Evolutionary conservation across 2,113 vertebrate species (phyloP).

Genomic region (Dinomys branickii): DNA sequence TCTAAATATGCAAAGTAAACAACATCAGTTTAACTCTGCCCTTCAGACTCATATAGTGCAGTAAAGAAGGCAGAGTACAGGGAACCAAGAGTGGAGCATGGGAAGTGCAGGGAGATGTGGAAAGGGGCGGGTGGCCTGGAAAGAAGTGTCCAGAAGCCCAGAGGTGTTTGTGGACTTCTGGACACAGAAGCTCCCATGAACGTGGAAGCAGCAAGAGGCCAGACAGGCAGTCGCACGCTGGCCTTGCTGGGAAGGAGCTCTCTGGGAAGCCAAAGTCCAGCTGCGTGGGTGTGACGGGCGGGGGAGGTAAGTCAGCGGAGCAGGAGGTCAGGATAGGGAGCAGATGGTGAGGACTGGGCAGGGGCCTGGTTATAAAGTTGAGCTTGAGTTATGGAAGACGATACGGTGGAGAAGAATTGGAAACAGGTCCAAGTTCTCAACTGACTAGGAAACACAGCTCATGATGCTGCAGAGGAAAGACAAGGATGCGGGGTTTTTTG

Average conservation of each 20-base stretch:
- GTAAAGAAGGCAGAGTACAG: background rate
- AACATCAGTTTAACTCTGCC: background rate
- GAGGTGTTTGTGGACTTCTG: background rate
- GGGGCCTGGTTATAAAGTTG: background rate
- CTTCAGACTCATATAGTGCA: too few species aligned
- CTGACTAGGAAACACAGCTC: background rate
- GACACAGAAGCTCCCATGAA: background rate
- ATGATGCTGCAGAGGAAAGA: background rate
- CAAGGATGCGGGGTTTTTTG: background rate
- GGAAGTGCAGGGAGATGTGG: too few species aligned
- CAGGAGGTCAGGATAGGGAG: background rate
- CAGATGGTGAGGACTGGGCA: background rate
- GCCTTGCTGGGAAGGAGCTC: background rate
- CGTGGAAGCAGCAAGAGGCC: background rate
- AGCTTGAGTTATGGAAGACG: background rate
- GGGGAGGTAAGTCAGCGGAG: background rate
- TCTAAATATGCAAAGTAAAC: background rate
- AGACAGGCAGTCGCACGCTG: too few species aligned
- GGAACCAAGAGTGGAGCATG: background rate
- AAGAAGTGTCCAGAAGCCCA: background rate
- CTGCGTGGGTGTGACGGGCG: background rate
- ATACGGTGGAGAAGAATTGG: background rate
- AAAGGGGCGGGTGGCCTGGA: background rate
- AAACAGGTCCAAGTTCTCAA: background rate
- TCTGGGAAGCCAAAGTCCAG: background rate